Evolutionary conservation across 2,113 vertebrate species (phyloP).

Genomic region (Telmatochromis bifrenatus): DNA sequence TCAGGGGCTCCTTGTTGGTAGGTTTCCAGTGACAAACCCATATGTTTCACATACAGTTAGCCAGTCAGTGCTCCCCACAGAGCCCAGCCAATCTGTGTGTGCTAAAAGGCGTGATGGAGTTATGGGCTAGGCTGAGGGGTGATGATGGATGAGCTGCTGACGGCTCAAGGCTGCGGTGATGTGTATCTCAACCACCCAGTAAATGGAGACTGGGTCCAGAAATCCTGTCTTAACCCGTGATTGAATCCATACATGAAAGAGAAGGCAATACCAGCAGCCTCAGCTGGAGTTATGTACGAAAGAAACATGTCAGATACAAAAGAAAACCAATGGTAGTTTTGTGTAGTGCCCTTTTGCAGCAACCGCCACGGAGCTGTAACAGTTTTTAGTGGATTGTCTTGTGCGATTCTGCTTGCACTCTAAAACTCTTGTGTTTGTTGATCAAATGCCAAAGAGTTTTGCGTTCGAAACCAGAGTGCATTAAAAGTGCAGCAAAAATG

Average conservation of each 20-base stretch:
- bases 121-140: slow-evolving; percentile 18
- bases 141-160: slow-evolving; percentile 45
- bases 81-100: slow-evolving; percentile 36
- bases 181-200: slow-evolving; percentile 17
- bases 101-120: slow-evolving; percentile 47
- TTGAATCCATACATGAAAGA: background rate
- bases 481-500: background rate
- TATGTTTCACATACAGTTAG: background rate
- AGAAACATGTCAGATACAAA: background rate
- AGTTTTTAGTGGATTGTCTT: background rate
- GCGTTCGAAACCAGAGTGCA: background rate
- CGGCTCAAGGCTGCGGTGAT: slow-evolving; percentile 34
- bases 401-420: background rate
- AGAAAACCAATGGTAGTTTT: background rate
- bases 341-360: background rate
- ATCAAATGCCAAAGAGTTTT: background rate
- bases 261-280: background rate
- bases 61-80: background rate
- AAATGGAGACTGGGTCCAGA: background rate
- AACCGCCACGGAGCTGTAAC: background rate
- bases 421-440: background rate
- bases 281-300: background rate
- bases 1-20: background rate
- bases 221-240: slow-evolving; percentile 5
- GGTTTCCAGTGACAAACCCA: background rate